Conservation (phyloP, 2,113 vertebrate genomes). For the Monopterus albus region DNA sequence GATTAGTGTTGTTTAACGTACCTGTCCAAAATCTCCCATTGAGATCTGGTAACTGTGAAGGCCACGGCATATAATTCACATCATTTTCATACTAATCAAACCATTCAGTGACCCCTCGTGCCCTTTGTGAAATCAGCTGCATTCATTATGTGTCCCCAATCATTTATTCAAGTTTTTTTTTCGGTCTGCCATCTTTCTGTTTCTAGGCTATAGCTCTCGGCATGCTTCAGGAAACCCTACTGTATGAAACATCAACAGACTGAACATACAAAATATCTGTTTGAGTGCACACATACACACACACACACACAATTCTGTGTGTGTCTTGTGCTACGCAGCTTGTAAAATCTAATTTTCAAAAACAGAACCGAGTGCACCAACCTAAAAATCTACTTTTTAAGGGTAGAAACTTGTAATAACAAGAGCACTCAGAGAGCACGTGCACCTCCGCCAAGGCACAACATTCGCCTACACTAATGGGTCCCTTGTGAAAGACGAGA, state of each 20-base stretch:
- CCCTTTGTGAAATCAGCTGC: conserved; percentile 46
- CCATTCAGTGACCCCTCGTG: conserved; percentile 43
- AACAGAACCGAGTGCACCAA: conserved; percentile 10
- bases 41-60: neutral
- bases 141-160: conserved; percentile 52
- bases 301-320: neutral
- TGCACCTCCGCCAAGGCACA: too few relatives aligned
- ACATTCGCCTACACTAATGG: too few relatives aligned
- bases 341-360: conserved; percentile 30
- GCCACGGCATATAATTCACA: conserved; percentile 27
- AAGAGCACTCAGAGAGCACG: too few relatives aligned
- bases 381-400: neutral
- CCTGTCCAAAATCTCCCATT: neutral
- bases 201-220: too few relatives aligned
- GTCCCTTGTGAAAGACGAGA: too few relatives aligned
- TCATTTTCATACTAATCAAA: conserved; percentile 58
- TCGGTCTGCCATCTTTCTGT: conserved; percentile 17
- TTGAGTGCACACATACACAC: neutral
- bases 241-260: conserved; percentile 11
- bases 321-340: conserved; percentile 5
- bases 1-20: neutral
- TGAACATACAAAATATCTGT: conserved; percentile 16
- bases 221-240: neutral
- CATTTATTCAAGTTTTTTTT: conserved; percentile 31
- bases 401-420: conserved; percentile 9